Percentiles rank a stretch among this genome's conserved stretches.
Evolutionary conservation across 2,797 vertebrate genomes (phyloP).

Genomic region (Peromyscus nudipes): DNA sequence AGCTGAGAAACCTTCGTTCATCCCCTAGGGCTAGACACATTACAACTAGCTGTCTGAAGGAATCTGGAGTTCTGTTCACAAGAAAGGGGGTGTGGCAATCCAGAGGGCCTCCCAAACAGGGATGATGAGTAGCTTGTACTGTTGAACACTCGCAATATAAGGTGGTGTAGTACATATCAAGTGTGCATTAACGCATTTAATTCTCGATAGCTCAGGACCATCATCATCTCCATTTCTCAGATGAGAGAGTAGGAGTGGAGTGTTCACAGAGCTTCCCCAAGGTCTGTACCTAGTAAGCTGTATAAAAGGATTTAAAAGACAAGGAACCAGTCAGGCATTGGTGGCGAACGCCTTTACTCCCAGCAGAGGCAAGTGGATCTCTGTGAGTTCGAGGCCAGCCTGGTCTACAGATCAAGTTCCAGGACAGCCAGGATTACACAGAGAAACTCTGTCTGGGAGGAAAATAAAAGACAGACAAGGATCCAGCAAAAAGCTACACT

Average conservation of each 20-base stretch:
- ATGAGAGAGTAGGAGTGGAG: neutral
- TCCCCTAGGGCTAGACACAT: neutral
- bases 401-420: neutral
- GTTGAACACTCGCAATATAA: neutral
- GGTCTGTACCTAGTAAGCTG: neutral
- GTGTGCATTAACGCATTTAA: neutral
- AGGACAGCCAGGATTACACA: neutral
- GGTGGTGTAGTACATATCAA: neutral
- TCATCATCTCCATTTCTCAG: neutral
- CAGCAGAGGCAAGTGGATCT: neutral
- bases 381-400: neutral
- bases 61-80: neutral
- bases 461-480: neutral
- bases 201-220: neutral
- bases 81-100: neutral
- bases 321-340: neutral
- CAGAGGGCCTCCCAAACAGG: neutral
- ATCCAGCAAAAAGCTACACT: neutral
- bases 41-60: neutral
- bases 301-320: slow-evolving; percentile 8
- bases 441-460: neutral
- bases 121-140: neutral
- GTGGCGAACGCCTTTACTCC: neutral
- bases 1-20: neutral
- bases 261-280: neutral